Percentiles rank a stretch among this genome's conserved stretches.
Evolutionary conservation across 2,113 vertebrate genomes (phyloP).

Genomic region (Chitala chitala): DNA sequence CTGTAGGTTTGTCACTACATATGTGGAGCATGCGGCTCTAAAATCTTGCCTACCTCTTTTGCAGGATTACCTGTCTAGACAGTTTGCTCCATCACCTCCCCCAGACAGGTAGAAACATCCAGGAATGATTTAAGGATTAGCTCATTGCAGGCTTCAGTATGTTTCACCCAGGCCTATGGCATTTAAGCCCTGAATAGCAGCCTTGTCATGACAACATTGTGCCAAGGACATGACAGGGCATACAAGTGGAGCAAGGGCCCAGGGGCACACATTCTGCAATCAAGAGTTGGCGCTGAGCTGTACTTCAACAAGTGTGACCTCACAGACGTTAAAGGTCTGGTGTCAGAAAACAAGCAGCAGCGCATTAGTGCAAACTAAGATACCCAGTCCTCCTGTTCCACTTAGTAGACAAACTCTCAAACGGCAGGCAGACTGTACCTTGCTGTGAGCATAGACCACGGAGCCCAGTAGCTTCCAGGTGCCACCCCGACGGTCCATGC

Average conservation of each 20-base stretch:
- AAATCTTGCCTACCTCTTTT: neutral
- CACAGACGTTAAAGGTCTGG: neutral
- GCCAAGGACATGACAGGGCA: too few species aligned
- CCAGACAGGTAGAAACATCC: neutral
- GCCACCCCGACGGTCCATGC: slow-evolving; percentile 93
- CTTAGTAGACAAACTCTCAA: neutral
- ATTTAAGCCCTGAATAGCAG: slow-evolving; percentile 11
- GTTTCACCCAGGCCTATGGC: slow-evolving; percentile 3
- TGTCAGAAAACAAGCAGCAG: too few species aligned
- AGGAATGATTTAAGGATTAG: neutral
- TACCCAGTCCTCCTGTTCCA: too few species aligned
- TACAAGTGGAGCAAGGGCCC: too few species aligned
- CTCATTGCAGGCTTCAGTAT: slow-evolving; percentile 1
- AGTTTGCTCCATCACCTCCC: too few species aligned
- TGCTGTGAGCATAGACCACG: slow-evolving; percentile 97
- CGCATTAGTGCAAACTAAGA: too few species aligned
- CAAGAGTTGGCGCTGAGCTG: neutral
- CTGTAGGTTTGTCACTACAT: too few species aligned
- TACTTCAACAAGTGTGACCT: too few species aligned
- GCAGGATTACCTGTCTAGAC: neutral
- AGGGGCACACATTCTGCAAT: neutral
- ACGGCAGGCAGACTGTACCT: slow-evolving; percentile 59
- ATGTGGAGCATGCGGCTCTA: neutral
- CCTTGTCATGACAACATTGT: neutral
- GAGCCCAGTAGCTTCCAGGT: slow-evolving; percentile 97